Evolutionary conservation across 1,140 invertebrate species (phyloP), one percentile per base, ranked within the genome.

Genomic region (Propsilocerus akamusi): DNA sequence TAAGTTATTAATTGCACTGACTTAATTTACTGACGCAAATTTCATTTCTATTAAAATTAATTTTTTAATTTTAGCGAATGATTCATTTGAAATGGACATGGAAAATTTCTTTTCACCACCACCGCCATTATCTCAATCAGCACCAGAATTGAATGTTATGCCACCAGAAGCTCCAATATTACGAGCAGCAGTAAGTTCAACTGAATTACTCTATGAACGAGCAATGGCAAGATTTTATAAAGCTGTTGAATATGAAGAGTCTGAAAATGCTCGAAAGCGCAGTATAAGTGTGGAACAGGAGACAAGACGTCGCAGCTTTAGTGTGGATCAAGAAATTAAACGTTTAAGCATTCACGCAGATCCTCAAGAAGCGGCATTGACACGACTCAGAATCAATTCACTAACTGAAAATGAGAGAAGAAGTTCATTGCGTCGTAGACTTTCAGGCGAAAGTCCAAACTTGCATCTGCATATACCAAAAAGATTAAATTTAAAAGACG

Each of bases 191-290:
- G 80, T 84, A 6, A 87, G 84, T 58, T 87, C 84, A 0, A 83
- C 81, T 0, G 84, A 87, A 58, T 65, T 87, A 6, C 66, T 89
- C 2, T 83, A 86, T 56, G 83, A 86, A 58, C 71, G 74, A 20
- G 80, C 81, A 3, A 84, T 87, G 79, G 78, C 79, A 10, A 68
- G 83, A 22, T 82, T 87, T 54, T 83, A 83, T 56, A 73, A 81
- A 60, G 83, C 80, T 2, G 73, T 81, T 0, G 77, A 77, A 25
- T 68, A 78, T 48, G 79, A 85, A 61, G 77, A 86, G 65, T 72
- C 75, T 17, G 72, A 76, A 59, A 68, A 69, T 46, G 57, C 58
- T 3, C 65, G 63, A 46, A 61, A 59, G 49, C n/a, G 47, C 7
- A 52, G 54, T n/a, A 46, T 53, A 10, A 53, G 54, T 20, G 53